These are phyloP conservation scores for Archips crataeganus DNA, from an alignment of 2,888 invertebrate species.

Conservation along the genomic window DNA sequence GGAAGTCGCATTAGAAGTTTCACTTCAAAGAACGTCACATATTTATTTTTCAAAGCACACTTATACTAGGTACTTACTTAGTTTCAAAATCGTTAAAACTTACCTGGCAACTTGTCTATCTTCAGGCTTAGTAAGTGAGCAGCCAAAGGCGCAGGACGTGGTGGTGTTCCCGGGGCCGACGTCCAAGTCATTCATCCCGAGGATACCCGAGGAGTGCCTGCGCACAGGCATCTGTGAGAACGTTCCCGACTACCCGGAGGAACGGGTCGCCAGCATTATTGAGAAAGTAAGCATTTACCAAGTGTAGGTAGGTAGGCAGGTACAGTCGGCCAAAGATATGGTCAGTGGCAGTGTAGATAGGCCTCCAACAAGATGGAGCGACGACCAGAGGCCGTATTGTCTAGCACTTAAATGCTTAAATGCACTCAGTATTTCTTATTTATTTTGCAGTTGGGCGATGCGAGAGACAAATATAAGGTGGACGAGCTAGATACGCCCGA, in stretches of 20 bases:
- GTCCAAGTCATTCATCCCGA: conserved; percentile 37
- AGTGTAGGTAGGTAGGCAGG: no score
- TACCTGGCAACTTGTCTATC: not conserved
- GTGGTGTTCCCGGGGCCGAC: conserved; percentile 69
- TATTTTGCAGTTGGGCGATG: conserved; percentile 56
- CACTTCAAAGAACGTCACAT: no score
- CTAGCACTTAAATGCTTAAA: no score
- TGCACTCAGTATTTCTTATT: not conserved
- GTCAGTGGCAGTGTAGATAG: no score
- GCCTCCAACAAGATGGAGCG: no score
- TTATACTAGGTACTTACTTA: no score
- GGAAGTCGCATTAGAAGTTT: no score
- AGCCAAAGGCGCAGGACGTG: conserved; percentile 42
- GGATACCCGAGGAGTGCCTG: conserved; percentile 38
- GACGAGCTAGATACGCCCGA: conserved; percentile 69
- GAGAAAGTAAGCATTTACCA: conserved; percentile 6
- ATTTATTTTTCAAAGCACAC: no score
- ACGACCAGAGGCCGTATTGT: no score
- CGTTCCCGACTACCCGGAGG: conserved; percentile 43
- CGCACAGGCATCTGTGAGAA: conserved; percentile 40
- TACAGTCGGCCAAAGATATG: no score
- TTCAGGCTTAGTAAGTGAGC: conserved; percentile 24
- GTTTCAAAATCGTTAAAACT: not conserved
- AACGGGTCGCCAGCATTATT: conserved; percentile 47
- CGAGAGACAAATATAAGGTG: conserved; percentile 58